Evolutionary conservation across 2,888 invertebrate genomes (phyloP).

Genomic region (Acheta domesticus): DNA sequence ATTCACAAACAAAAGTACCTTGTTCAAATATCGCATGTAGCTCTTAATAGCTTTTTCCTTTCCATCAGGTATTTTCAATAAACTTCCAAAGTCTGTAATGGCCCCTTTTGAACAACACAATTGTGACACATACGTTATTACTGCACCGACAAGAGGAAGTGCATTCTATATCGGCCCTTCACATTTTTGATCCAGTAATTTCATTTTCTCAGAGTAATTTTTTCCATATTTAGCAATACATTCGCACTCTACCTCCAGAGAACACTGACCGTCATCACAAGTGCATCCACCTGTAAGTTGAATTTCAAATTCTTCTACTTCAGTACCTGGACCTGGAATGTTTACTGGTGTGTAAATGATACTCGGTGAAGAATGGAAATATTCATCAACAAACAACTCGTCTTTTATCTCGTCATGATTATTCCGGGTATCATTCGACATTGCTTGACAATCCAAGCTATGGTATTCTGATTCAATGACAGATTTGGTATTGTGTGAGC

Average conservation of each 20-base stretch:
- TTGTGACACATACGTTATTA: constrained; percentile 59
- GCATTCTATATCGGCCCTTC: constrained; percentile 40
- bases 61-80: constrained; percentile 46
- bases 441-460: no score
- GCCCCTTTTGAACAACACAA: constrained; percentile 69
- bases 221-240: constrained; percentile 42
- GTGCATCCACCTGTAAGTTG: constrained; percentile 49
- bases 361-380: constrained; percentile 27
- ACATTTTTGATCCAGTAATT: constrained; percentile 39
- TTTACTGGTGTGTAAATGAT: constrained; percentile 44
- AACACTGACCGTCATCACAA: constrained; percentile 45
- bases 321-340: constrained; percentile 59
- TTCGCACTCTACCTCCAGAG: constrained; percentile 46
- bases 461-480: no score
- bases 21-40: constrained; percentile 53
- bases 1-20: constrained; percentile 82
- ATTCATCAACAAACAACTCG: constrained; percentile 20
- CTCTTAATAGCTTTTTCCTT: constrained; percentile 71
- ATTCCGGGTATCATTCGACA: no score
- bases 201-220: constrained; percentile 37
- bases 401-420: not conserved
- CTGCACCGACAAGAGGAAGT: constrained; percentile 50
- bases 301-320: constrained; percentile 51
- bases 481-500: no score
- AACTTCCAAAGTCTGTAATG: constrained; percentile 59